Base-by-base conservation (phyloP, 2,888 invertebrate species). In the Galeopsomyia nigrocyanea region DNA sequence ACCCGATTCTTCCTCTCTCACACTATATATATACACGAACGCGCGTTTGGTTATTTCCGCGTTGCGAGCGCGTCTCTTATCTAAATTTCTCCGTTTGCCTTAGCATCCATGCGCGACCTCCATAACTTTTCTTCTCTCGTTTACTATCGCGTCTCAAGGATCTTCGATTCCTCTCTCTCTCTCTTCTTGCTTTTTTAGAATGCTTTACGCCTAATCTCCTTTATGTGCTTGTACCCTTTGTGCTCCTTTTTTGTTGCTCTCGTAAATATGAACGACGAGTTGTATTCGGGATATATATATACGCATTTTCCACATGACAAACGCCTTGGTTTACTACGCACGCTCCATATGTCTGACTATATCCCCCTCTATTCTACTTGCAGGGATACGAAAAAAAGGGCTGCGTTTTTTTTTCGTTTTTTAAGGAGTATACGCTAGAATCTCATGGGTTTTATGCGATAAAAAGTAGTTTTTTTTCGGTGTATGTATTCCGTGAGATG, bases 171-270 rank as follows among this genome's bases (percentile, higher is more conserved):
- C 47, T 19, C n/a, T 14, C 19, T 49, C 39, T 51, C n/a, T 39
- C 13, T 56, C 50, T 69, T n/a, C 46, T 50, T 22, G 17, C 9
- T 56, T 46, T 22, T 62, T 55, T n/a, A n/a, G 39, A 26, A 47
- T 56, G 19, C 68, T 50, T 39, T 39, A 39, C 50, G 61, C 68
- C 61, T 68, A 60, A 68, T 68, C 68, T 68, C 60, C 68, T 61
- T 55, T 61, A 49, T 62, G 19, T 49, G 60, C 68, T 68, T 60
- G 21, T n/a, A n/a, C 49, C 21, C 22, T 46, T 16, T 58, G 14
- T 22, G n/a, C n/a, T n/a, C n/a, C 22, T 58, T 50, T 46, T 69
- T 63, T 63, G 63, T 69, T 31, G 57, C 57, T 50, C 49, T 70
- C 64, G 70, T 70, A 70, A 64, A 64, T 70, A 64, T 58, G 58